Conservation (phyloP, 1,140 invertebrate genomes). For the Pseudomyrmex sp. region DNA sequence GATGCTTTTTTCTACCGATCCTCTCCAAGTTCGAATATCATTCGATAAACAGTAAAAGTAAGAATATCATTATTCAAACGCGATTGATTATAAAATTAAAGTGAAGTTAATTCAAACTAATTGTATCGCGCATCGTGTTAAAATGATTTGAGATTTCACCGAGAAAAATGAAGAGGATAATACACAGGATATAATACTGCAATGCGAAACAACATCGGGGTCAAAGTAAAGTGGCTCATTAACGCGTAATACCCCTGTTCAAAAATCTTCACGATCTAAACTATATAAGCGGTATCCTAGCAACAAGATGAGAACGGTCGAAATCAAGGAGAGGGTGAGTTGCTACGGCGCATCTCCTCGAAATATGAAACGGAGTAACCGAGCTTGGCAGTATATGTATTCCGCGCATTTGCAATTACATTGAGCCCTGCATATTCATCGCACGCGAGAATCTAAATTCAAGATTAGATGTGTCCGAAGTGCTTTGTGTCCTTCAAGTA, state of each 20-base stretch:
- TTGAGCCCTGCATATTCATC: conserved; percentile 57
- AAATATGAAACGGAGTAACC: conserved; percentile 54
- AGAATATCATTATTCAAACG: neutral
- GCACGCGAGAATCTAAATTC: conserved; percentile 54
- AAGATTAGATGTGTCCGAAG: conserved; percentile 42
- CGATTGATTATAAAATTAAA: conserved; percentile 5
- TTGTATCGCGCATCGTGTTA: neutral
- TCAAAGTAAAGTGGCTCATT: conserved; percentile 56
- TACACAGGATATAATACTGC: conserved; percentile 34
- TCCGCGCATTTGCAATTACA: conserved; percentile 58
- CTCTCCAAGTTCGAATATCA: too few species aligned
- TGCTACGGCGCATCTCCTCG: conserved; percentile 20
- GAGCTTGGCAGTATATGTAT: conserved; percentile 38
- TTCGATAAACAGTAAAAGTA: neutral
- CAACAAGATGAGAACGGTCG: conserved; percentile 59
- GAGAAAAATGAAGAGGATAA: neutral
- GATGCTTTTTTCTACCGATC: too few species aligned
- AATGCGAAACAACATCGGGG: neutral
- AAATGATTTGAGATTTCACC: neutral
- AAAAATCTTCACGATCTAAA: conserved; percentile 61
- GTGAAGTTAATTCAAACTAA: too few species aligned
- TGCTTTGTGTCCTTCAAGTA: conserved; percentile 20
- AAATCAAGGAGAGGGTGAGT: conserved; percentile 15
- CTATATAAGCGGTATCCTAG: conserved; percentile 38
- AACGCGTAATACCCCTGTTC: conserved; percentile 53